These are phyloP conservation scores for Drosophila pruinosa DNA, from an alignment of 1,140 invertebrate genomes.

Conservation along the genomic window DNA sequence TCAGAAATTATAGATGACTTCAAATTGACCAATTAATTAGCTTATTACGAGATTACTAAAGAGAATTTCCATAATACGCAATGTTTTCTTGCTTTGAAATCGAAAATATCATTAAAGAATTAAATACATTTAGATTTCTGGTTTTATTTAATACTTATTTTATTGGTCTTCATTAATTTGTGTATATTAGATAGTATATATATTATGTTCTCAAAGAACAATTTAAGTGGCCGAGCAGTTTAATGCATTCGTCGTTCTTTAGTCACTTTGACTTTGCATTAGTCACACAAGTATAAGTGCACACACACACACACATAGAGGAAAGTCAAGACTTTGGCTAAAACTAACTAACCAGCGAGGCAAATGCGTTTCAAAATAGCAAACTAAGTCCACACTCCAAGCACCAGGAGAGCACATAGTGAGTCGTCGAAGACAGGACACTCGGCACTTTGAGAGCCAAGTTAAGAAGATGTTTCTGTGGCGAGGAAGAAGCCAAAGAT, in stretches of 20 bases:
- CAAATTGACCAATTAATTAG: no score
- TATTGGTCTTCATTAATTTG: neutral
- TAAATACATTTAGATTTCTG: no score
- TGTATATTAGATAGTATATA: neutral
- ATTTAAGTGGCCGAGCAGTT: neutral
- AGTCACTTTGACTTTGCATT: conserved; percentile 57
- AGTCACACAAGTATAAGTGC: conserved; percentile 20
- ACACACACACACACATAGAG: conserved; percentile 6
- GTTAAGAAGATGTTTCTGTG: conserved; percentile 12
- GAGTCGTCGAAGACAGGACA: conserved; percentile 8
- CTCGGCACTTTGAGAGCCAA: neutral
- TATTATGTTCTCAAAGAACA: neutral
- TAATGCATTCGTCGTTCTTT: conserved; percentile 6
- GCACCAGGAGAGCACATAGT: conserved; percentile 14
- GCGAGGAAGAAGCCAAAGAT: neutral
- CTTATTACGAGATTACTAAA: no score
- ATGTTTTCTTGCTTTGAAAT: no score
- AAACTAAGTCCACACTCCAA: conserved; percentile 50
- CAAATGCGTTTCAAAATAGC: conserved; percentile 70
- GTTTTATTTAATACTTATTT: neutral
- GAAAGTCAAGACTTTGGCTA: conserved; percentile 7
- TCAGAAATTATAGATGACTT: no score
- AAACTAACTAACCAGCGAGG: conserved; percentile 63
- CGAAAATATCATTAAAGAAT: no score
- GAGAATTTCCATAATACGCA: no score